Evolutionary conservation across 2,113 vertebrate species (phyloP).

Genomic region (Gorilla gorilla): DNA sequence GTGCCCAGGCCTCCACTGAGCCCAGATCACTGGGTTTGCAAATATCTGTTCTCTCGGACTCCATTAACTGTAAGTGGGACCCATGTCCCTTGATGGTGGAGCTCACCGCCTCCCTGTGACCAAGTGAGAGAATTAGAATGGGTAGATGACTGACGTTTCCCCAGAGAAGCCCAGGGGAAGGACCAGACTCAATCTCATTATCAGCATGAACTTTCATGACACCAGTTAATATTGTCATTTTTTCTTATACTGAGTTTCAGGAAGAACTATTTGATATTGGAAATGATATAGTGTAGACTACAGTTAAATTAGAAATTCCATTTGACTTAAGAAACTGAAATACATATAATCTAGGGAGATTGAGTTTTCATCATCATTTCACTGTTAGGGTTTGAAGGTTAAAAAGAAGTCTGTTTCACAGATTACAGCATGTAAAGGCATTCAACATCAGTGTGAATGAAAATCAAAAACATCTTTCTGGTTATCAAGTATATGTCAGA

Average conservation of each 20-base stretch:
- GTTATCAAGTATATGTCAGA: neutral
- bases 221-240: neutral
- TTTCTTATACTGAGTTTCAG: neutral
- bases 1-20: neutral
- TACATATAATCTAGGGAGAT: neutral
- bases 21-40: neutral
- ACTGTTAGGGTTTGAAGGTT: neutral
- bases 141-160: neutral
- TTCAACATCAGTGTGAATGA: neutral
- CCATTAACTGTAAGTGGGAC: neutral
- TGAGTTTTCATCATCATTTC: neutral
- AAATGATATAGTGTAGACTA: neutral
- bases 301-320: neutral
- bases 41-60: neutral
- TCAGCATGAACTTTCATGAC: too few species aligned
- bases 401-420: neutral
- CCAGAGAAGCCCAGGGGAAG: neutral
- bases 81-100: neutral
- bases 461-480: neutral
- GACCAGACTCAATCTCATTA: neutral
- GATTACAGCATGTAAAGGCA: neutral
- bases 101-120: neutral
- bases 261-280: neutral
- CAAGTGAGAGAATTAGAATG: too few species aligned
- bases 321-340: neutral